A percentile compares a stretch with the other conserved stretches of the same genome.
phyloP scores from a whole-genome alignment of 2,888 invertebrate genomes.

The Mythimna impura region DNA sequence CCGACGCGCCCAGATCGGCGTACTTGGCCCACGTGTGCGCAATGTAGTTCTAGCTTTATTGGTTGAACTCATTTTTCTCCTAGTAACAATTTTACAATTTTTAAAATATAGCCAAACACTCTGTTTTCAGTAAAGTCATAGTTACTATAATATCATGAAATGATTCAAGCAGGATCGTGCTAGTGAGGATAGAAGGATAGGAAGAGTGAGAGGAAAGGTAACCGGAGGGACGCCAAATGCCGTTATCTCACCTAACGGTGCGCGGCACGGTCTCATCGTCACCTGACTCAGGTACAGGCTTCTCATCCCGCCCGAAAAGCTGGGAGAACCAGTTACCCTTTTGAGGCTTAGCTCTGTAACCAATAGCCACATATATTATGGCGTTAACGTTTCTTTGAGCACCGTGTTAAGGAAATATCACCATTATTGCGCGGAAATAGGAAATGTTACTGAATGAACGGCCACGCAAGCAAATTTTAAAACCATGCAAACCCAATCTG shows the following conservation, averaged over 20 bases:
- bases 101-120: slow-evolving; percentile 35
- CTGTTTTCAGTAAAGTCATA: neutral
- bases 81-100: neutral
- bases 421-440: slow-evolving; percentile 14
- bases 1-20: too few species aligned
- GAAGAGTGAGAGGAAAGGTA: neutral
- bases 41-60: too few species aligned
- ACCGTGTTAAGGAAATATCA: slow-evolving; percentile 29
- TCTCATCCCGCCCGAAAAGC: slow-evolving; percentile 88
- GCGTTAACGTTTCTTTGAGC: slow-evolving; percentile 63
- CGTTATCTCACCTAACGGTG: slow-evolving; percentile 87
- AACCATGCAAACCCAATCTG: slow-evolving; percentile 44
- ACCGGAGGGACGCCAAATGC: slow-evolving; percentile 51
- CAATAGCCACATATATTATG: slow-evolving; percentile 79
- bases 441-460: slow-evolving; percentile 35
- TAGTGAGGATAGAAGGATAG: slow-evolving; percentile 1
- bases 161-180: slow-evolving; percentile 1
- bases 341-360: slow-evolving; percentile 87
- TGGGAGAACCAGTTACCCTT: slow-evolving; percentile 91
- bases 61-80: too few species aligned
- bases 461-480: slow-evolving; percentile 44
- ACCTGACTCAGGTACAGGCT: slow-evolving; percentile 77
- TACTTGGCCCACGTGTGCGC: too few species aligned
- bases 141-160: neutral
- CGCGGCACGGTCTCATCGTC: slow-evolving; percentile 82